A percentile compares a stretch with the other conserved stretches of the same genome.
phyloP scores from a whole-genome alignment of 1,140 invertebrate genomes.

The Agraylea sexmaculata region DNA sequence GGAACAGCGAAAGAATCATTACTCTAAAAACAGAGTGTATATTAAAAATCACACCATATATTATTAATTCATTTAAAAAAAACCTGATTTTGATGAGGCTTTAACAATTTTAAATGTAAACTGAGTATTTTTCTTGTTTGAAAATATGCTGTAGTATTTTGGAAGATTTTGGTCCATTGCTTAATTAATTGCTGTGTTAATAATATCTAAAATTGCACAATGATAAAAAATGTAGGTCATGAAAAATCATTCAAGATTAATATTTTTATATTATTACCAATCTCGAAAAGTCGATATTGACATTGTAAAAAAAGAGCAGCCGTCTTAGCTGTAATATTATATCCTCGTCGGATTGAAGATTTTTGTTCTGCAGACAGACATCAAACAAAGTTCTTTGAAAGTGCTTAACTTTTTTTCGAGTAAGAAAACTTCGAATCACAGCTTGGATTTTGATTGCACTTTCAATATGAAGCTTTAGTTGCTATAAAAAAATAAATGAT shows the following conservation, averaged over 20 bases:
- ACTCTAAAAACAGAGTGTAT: constrained; percentile 8
- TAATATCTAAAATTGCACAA: constrained; percentile 36
- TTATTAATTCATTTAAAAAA: constrained; percentile 1
- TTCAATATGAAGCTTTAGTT: constrained; percentile 1
- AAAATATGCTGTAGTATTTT: constrained; percentile 38
- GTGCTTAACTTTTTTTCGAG: constrained; percentile 53
- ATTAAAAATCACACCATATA: background rate
- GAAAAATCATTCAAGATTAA: background rate
- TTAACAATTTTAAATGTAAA: constrained; percentile 38
- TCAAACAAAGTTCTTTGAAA: constrained; percentile 58
- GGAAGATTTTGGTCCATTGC: constrained; percentile 44
- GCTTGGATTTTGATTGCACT: constrained; percentile 69
- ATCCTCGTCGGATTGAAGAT: constrained; percentile 38
- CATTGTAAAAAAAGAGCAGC: constrained; percentile 68
- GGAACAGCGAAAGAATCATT: constrained; percentile 57
- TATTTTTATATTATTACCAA: constrained; percentile 41
- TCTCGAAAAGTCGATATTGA: constrained; percentile 52
- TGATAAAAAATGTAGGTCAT: constrained; percentile 12
- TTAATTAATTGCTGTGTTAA: constrained; percentile 47
- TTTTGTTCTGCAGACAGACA: constrained; percentile 38
- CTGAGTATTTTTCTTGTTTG: constrained; percentile 51
- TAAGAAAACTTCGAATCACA: constrained; percentile 62
- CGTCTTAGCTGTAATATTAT: constrained; percentile 45
- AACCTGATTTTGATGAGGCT: constrained; percentile 29
- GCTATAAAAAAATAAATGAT: constrained; percentile 7